Evolutionary conservation across 2,797 vertebrate species (phyloP).

Genomic region (Oryzias dopingdopingensis): DNA sequence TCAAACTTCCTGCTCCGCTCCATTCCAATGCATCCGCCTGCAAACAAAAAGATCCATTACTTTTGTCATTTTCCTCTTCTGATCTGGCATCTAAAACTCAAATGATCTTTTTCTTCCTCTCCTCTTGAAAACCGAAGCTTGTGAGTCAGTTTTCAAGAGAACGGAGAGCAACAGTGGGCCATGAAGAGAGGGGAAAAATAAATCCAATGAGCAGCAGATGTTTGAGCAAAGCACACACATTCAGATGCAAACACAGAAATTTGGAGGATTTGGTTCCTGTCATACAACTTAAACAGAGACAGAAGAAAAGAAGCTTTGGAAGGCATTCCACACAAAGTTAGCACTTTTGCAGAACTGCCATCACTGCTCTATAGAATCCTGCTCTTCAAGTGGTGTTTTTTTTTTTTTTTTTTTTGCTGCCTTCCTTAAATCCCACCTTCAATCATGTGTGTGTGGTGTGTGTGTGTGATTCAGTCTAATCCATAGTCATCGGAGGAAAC

Average conservation of each 20-base stretch:
- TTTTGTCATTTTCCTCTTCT: no score
- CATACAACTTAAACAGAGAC: conserved; percentile 23
- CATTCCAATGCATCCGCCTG: no score
- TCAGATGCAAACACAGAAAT: conserved; percentile 19
- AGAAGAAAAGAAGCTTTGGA: conserved; percentile 21
- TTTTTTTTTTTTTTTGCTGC: background rate
- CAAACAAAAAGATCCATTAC: no score
- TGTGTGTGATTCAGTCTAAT: conserved; percentile 34
- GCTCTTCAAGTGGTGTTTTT: conserved; percentile 13
- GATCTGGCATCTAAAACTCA: no score
- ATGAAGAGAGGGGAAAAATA: conserved; percentile 60
- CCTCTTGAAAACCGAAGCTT: background rate
- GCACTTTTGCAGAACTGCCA: conserved; percentile 19
- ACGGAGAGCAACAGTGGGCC: conserved; percentile 45
- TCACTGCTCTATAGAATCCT: conserved; percentile 16
- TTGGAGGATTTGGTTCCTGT: conserved; percentile 29
- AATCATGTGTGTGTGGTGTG: background rate
- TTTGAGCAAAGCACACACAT: conserved; percentile 44
- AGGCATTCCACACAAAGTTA: conserved; percentile 8
- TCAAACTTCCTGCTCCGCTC: no score
- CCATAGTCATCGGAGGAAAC: conserved; percentile 70
- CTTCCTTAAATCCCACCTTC: conserved; percentile 42
- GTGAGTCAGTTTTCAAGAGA: conserved; percentile 13
- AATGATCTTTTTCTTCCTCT: conserved; percentile 7
- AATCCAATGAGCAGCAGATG: conserved; percentile 78